A percentile compares a stretch with the other conserved stretches of the same genome.
These are phyloP conservation scores for Corticium candelabrum DNA, from an alignment of 37 sponge, comb jelly and placozoan species.

Conservation along the genomic window DNA sequence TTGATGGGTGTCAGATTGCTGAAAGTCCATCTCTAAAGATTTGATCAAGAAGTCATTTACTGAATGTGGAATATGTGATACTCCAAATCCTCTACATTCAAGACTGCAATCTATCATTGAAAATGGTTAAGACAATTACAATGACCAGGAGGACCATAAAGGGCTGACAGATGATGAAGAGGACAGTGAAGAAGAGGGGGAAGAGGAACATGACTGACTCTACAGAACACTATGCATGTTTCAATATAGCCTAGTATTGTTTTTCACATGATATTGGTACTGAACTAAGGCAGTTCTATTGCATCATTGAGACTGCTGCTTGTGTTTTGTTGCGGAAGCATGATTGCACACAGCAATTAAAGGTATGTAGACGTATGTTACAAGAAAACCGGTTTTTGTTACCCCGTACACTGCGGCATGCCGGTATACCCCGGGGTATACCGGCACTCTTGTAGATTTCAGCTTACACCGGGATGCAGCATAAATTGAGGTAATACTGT, in stretches of 20 bases:
- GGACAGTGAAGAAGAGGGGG: neutral
- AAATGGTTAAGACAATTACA: neutral
- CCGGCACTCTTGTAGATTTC: neutral
- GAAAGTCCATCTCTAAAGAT: neutral
- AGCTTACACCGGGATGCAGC: neutral
- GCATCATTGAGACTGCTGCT: too few relatives aligned
- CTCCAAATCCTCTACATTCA: neutral
- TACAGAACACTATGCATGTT: too few relatives aligned
- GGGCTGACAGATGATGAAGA: neutral
- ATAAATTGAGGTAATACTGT: neutral
- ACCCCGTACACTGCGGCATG: neutral
- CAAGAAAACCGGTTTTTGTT: too few relatives aligned
- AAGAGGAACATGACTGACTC: neutral
- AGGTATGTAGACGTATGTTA: too few relatives aligned
- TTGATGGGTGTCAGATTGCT: neutral
- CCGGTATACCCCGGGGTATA: conserved; percentile 1
- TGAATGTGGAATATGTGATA: neutral
- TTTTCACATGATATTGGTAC: too few relatives aligned
- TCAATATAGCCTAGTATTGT: too few relatives aligned
- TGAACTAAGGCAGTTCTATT: too few relatives aligned
- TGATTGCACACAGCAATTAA: neutral
- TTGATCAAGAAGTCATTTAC: neutral
- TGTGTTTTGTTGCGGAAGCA: neutral
- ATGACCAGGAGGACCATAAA: neutral
- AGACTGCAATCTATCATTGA: neutral